A percentile compares a stretch with the other conserved stretches of the same genome.
These are phyloP conservation scores for Zygothrica quintamaculata DNA, from an alignment of 2,888 invertebrate genomes.

Conservation along the genomic window DNA sequence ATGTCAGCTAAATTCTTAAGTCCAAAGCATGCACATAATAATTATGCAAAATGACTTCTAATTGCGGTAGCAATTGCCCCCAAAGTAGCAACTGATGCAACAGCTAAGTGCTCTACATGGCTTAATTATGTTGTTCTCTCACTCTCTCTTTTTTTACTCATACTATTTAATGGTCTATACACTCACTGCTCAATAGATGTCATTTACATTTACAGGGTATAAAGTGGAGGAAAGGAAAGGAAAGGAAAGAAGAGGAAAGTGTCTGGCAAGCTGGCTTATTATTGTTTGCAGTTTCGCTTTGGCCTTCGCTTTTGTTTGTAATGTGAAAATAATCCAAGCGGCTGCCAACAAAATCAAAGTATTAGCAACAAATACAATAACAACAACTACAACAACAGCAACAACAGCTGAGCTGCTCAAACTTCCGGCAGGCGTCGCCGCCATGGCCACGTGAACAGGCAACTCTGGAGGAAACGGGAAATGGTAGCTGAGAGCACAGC, in stretches of 20 bases:
- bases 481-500: conserved; percentile 2
- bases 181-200: background rate
- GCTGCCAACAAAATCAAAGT: conserved; percentile 65
- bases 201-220: conserved; percentile 2
- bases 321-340: conserved; percentile 76
- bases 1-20: conserved; percentile 19
- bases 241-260: background rate
- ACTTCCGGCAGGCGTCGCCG: conserved; percentile 53
- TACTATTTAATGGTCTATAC: too few relatives aligned
- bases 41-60: conserved; percentile 49
- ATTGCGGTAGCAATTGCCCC: too few relatives aligned
- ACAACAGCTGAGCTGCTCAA: conserved; percentile 28
- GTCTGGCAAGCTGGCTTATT: conserved; percentile 22
- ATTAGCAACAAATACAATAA: conserved; percentile 52
- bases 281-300: conserved; percentile 45
- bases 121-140: background rate
- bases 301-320: conserved; percentile 60
- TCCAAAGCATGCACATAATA: conserved; percentile 47
- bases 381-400: conserved; percentile 17
- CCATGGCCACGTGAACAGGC: conserved; percentile 46
- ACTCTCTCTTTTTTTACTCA: too few relatives aligned
- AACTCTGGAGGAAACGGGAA: conserved; percentile 12
- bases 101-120: background rate
- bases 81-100: background rate
- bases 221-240: background rate